A percentile compares a stretch with the other conserved stretches of the same genome.
Conservation (phyloP, 2,797 vertebrate genomes). For the Falco cherrug region DNA sequence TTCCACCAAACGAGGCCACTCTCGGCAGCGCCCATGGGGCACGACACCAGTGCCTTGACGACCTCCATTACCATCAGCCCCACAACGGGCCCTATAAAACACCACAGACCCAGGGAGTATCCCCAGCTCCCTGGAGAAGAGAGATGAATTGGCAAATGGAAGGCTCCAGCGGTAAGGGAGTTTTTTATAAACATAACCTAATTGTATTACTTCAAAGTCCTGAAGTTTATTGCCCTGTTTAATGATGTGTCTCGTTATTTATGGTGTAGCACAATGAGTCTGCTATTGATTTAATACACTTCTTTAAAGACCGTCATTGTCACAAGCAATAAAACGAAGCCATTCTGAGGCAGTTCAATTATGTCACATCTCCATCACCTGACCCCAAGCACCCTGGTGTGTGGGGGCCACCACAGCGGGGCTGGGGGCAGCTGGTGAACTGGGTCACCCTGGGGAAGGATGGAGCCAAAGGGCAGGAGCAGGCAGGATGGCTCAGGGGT, state of each 20-base stretch:
- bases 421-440: neutral
- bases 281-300: conserved; percentile 82
- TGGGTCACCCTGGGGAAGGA: neutral
- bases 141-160: conserved; percentile 56
- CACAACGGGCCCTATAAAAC: neutral
- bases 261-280: conserved; percentile 73
- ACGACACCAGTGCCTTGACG: neutral
- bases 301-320: conserved; percentile 81
- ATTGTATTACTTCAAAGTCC: conserved; percentile 80
- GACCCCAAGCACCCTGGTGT: neutral
- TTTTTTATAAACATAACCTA: conserved; percentile 80
- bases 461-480: neutral
- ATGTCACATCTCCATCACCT: conserved; percentile 68
- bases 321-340: conserved; percentile 77
- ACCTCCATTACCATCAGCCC: neutral
- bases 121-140: neutral
- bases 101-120: neutral
- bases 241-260: conserved; percentile 83
- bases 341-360: conserved; percentile 76
- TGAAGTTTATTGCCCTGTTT: conserved; percentile 81
- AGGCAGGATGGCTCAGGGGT: neutral
- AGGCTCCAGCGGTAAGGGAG: conserved; percentile 58
- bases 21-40: neutral
- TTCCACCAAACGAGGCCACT: accelerated
- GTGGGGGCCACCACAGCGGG: accelerated